Conservation (phyloP, 2,888 invertebrate genomes). For the Caenorhabditis sinica region DNA sequence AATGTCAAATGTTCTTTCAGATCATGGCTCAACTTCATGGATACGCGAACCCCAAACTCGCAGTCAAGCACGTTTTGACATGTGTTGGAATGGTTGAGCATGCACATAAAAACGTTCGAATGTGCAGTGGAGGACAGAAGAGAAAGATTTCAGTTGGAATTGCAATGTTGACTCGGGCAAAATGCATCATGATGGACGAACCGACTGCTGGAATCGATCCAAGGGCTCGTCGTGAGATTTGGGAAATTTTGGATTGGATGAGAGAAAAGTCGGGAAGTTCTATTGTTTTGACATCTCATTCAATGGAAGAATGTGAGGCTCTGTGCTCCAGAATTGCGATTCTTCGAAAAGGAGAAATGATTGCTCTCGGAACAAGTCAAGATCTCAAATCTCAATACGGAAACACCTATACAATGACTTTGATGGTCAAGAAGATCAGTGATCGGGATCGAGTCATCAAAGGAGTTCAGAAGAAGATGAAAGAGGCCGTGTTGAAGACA, state of each 20-base stretch:
- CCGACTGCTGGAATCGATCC: constrained; percentile 85
- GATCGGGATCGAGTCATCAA: constrained; percentile 27
- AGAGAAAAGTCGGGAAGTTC: constrained; percentile 72
- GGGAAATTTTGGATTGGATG: constrained; percentile 29
- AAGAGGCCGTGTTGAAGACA: constrained; percentile 26
- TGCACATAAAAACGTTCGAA: constrained; percentile 69
- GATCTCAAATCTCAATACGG: constrained; percentile 78
- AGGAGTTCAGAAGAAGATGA: constrained; percentile 22
- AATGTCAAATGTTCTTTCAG: not conserved
- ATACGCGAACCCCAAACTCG: constrained; percentile 40
- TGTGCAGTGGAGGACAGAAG: constrained; percentile 88
- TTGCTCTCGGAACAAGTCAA: constrained; percentile 77
- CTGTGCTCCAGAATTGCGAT: constrained; percentile 78
- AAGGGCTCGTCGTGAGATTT: constrained; percentile 87
- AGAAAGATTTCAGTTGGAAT: constrained; percentile 90
- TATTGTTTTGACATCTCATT: constrained; percentile 86
- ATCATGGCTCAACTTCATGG: constrained; percentile 63
- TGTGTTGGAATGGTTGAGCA: constrained; percentile 72
- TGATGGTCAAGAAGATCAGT: constrained; percentile 42
- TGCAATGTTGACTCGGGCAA: constrained; percentile 88
- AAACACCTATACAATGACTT: constrained; percentile 75
- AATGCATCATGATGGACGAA: constrained; percentile 87
- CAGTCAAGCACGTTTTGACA: constrained; percentile 66
- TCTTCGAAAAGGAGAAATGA: constrained; percentile 76
- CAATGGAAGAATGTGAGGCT: constrained; percentile 79